These are phyloP conservation scores for Hetaerina titia DNA, from an alignment of 2,888 invertebrate species.

Conservation along the genomic window DNA sequence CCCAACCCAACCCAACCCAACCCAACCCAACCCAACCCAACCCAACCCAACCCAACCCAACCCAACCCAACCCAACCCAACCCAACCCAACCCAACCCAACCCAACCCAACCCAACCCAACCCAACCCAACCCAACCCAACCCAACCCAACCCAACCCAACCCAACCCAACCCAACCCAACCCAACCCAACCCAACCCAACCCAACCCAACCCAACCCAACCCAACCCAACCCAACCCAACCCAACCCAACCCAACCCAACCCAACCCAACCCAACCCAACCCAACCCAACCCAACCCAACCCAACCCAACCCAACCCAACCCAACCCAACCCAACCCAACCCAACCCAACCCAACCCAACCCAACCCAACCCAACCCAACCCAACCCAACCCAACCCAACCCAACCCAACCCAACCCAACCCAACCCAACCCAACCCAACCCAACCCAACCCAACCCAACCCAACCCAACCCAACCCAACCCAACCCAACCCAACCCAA, in stretches of 20 bases:
- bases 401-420: too few species aligned
- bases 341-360: too few species aligned
- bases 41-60: conserved; percentile 1
- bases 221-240: conserved; percentile 1
- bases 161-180: conserved; percentile 1
- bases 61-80: conserved; percentile 1
- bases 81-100: conserved; percentile 1
- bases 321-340: too few species aligned
- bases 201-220: conserved; percentile 1
- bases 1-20: conserved; percentile 1
- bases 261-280: not conserved
- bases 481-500: too few species aligned
- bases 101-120: conserved; percentile 1
- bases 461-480: too few species aligned
- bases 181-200: conserved; percentile 1
- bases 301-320: too few species aligned
- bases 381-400: too few species aligned
- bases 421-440: too few species aligned
- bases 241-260: not conserved
- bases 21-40: conserved; percentile 1
- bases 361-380: too few species aligned
- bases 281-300: not conserved
- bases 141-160: conserved; percentile 1
- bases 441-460: too few species aligned
- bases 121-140: conserved; percentile 1